phyloP scores from a whole-genome alignment of 2,888 invertebrate species.

The Brachypalpus laphriformis region DNA sequence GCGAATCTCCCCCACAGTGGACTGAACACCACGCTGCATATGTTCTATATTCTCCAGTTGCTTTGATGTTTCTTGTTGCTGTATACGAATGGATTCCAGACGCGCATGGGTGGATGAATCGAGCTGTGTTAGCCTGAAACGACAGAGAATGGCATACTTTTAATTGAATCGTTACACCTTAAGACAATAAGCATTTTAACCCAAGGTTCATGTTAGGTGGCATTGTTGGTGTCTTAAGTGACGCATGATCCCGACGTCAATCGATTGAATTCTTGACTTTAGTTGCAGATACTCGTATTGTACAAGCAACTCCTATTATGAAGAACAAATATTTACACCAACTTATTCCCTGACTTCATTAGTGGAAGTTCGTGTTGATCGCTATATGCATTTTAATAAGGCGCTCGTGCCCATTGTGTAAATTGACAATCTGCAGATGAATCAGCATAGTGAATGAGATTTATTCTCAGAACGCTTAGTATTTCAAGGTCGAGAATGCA shows the following conservation, averaged over 20 bases:
- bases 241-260: not conserved
- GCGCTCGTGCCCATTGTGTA: not conserved
- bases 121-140: conserved; percentile 81
- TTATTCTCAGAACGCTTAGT: conserved; percentile 17
- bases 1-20: conserved; percentile 81
- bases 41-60: conserved; percentile 82
- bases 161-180: not conserved
- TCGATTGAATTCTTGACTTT: conserved; percentile 8
- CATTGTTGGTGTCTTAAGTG: conserved; percentile 21
- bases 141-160: conserved; percentile 18
- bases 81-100: conserved; percentile 81
- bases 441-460: not conserved
- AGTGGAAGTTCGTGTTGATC: conserved; percentile 6
- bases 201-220: not conserved
- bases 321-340: not conserved
- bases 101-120: conserved; percentile 82
- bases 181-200: not conserved
- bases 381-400: conserved; percentile 3
- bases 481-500: not conserved
- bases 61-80: conserved; percentile 81
- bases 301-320: not conserved
- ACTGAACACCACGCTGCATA: conserved; percentile 80
- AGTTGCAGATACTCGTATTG: not conserved
- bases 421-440: conserved; percentile 16
- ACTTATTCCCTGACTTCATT: not conserved